phyloP scores from a whole-genome alignment of 2,888 invertebrate genomes.

The Acanthopleura granulata region DNA sequence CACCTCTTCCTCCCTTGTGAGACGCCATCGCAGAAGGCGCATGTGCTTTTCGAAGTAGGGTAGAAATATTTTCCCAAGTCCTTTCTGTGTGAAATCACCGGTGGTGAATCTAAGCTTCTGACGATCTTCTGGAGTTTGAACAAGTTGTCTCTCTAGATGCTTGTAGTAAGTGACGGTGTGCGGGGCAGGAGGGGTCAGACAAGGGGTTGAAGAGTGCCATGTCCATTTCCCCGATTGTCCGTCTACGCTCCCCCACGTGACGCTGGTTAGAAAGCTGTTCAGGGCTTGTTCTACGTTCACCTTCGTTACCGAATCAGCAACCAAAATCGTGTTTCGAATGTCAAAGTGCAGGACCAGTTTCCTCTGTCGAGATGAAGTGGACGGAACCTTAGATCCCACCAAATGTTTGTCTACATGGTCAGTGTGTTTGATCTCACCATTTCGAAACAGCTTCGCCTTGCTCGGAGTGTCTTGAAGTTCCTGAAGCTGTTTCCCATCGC shows the following conservation, averaged over 20 bases:
- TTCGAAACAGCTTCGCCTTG: no score
- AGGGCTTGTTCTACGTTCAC: slow-evolving; percentile 66
- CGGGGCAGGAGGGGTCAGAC: slow-evolving; percentile 50
- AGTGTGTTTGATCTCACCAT: no score
- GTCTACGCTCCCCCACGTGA: slow-evolving; percentile 62
- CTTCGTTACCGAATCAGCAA: slow-evolving; percentile 65
- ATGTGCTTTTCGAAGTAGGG: slow-evolving; percentile 58
- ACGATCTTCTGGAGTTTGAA: slow-evolving; percentile 58
- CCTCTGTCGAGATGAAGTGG: slow-evolving; percentile 32
- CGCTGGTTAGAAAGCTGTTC: slow-evolving; percentile 68
- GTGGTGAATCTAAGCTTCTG: slow-evolving; percentile 56
- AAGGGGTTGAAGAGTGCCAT: slow-evolving; percentile 59
- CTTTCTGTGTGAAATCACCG: slow-evolving; percentile 62
- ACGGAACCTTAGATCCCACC: no score
- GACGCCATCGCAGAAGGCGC: slow-evolving; percentile 53
- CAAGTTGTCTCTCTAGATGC: slow-evolving; percentile 60
- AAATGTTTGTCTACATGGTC: no score
- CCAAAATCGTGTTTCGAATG: slow-evolving; percentile 67
- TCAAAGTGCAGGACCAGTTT: slow-evolving; percentile 68
- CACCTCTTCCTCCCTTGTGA: slow-evolving; percentile 30
- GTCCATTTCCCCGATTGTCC: slow-evolving; percentile 49
- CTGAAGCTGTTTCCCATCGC: no score
- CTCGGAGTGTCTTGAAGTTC: no score
- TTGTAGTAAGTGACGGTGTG: slow-evolving; percentile 64
- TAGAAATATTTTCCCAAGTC: slow-evolving; percentile 54